Evolutionary conservation across 2,888 invertebrate species (phyloP).

Genomic region (Lasius fuliginosus): DNA sequence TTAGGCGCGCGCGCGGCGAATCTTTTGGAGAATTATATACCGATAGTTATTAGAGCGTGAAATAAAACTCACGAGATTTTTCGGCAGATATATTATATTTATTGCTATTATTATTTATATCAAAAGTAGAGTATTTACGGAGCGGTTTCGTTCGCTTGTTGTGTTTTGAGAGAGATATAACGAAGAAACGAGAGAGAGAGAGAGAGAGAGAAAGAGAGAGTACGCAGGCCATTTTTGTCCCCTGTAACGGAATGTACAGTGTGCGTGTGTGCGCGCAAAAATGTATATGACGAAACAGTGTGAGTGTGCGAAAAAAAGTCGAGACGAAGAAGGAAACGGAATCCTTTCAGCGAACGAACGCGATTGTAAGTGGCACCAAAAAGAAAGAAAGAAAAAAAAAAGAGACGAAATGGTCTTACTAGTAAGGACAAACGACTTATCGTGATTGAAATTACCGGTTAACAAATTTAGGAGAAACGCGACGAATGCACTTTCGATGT

Average conservation of each 20-base stretch:
- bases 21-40: conserved; percentile 70
- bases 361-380: conserved; percentile 66
- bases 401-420: conserved; percentile 49
- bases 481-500: conserved; percentile 74
- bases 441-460: conserved; percentile 68
- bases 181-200: conserved; percentile 34
- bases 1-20: conserved; percentile 56
- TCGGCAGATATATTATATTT: conserved; percentile 74
- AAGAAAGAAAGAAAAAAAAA: conserved; percentile 10
- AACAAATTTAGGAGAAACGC: conserved; percentile 65
- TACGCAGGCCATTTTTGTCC: conserved; percentile 59
- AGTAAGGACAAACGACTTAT: conserved; percentile 64
- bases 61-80: conserved; percentile 63
- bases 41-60: conserved; percentile 68
- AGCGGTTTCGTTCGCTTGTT: conserved; percentile 77
- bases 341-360: conserved; percentile 58
- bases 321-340: conserved; percentile 11
- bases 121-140: conserved; percentile 70
- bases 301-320: conserved; percentile 21
- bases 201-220: conserved; percentile 19
- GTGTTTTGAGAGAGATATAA: conserved; percentile 77
- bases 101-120: conserved; percentile 76
- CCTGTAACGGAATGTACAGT: conserved; percentile 62
- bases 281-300: conserved; percentile 31
- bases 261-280: conserved; percentile 32